Percentiles rank a stretch among this genome's conserved stretches.
Conservation (phyloP, 2,113 vertebrate genomes). For the Dasyurus viverrinus region DNA sequence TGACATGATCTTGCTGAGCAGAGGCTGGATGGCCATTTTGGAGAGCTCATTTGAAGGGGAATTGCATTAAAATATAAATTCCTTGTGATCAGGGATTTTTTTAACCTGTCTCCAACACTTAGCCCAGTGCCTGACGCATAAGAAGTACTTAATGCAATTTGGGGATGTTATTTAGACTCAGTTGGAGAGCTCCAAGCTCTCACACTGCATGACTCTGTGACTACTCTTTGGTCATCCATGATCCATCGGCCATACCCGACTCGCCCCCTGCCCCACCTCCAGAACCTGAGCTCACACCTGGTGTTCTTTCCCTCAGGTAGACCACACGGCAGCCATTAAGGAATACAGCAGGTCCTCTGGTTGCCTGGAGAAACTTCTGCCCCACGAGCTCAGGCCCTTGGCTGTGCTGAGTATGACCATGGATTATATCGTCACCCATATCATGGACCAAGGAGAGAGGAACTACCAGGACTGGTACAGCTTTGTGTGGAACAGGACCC, state of each 20-base stretch:
- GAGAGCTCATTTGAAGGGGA: too few relatives aligned
- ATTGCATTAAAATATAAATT: neutral
- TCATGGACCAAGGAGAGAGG: slow-evolving; percentile 92
- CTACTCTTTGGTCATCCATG: neutral
- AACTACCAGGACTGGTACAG: slow-evolving; percentile 97
- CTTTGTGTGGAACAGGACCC: slow-evolving; percentile 98
- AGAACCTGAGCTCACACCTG: neutral
- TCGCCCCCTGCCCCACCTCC: accelerated
- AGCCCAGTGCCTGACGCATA: neutral
- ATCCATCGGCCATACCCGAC: too few relatives aligned
- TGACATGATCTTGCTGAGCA: neutral
- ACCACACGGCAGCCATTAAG: slow-evolving; percentile 92
- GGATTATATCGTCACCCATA: slow-evolving; percentile 95
- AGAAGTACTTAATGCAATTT: neutral
- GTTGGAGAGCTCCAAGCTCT: neutral
- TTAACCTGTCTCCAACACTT: neutral
- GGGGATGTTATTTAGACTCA: neutral
- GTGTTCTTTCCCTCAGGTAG: slow-evolving; percentile 85
- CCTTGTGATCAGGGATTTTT: neutral
- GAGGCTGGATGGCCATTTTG: neutral
- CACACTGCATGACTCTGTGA: neutral
- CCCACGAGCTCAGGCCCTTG: slow-evolving; percentile 93
- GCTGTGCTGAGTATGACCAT: slow-evolving; percentile 95
- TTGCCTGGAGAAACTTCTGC: slow-evolving; percentile 96
- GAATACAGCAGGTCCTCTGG: slow-evolving; percentile 98